Conservation (phyloP, 1,140 invertebrate genomes). For the Anoplolepis gracilipes region DNA sequence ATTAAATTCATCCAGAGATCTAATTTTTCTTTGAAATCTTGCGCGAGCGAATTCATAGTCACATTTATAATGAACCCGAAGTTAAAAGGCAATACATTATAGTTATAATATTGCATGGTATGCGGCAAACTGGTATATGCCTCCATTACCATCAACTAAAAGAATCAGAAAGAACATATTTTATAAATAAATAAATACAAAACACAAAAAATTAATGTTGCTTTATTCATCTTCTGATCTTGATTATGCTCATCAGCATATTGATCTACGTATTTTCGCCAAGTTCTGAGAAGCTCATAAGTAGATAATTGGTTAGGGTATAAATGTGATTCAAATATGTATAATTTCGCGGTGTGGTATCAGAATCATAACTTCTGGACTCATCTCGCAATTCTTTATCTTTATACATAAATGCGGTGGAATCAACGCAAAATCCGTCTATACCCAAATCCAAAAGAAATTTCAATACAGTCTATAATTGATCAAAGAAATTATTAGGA, state of each 20-base stretch:
- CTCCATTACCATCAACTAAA: slow-evolving; percentile 86
- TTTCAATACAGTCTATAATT: slow-evolving; percentile 87
- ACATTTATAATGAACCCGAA: slow-evolving; percentile 85
- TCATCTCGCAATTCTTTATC: slow-evolving; percentile 87
- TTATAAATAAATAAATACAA: not conserved
- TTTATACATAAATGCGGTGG: slow-evolving; percentile 88
- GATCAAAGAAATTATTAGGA: slow-evolving; percentile 55
- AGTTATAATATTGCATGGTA: slow-evolving; percentile 87
- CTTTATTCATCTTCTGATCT: slow-evolving; percentile 70
- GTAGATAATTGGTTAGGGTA: slow-evolving; percentile 87
- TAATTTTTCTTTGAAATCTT: slow-evolving; percentile 81
- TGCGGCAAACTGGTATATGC: slow-evolving; percentile 85
- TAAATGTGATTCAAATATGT: slow-evolving; percentile 88
- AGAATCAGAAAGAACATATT: not conserved
- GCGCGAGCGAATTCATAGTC: slow-evolving; percentile 79
- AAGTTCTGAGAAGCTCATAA: slow-evolving; percentile 88
- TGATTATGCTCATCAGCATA: slow-evolving; percentile 83
- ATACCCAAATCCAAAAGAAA: slow-evolving; percentile 92
- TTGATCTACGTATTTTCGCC: slow-evolving; percentile 88
- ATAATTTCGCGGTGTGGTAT: slow-evolving; percentile 63
- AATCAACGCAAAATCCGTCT: slow-evolving; percentile 91
- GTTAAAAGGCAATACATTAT: slow-evolving; percentile 88
- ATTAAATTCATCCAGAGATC: slow-evolving; percentile 84
- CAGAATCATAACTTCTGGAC: slow-evolving; percentile 84
- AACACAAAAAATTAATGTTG: not conserved